A percentile compares a stretch with the other conserved stretches of the same genome.
These are phyloP conservation scores for Tenrec ecaudatus DNA, from an alignment of 2,113 vertebrate genomes.

Conservation along the genomic window DNA sequence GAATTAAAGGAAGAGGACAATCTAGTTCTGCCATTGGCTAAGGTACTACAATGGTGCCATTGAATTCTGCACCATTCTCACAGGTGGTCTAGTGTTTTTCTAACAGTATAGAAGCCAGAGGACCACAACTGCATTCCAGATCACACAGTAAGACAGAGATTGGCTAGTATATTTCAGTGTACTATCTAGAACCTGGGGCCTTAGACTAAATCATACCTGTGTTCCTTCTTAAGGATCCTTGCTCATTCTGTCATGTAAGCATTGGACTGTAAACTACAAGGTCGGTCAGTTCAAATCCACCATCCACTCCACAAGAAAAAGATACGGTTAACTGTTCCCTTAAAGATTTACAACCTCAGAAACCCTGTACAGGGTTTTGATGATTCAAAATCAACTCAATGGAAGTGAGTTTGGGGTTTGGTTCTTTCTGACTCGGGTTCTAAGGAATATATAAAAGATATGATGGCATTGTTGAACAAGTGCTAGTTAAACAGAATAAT, in stretches of 20 bases:
- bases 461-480: constrained; percentile 19
- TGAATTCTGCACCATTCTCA: not conserved
- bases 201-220: constrained; percentile 45
- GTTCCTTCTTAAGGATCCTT: too few species aligned
- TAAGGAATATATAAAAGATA: constrained; percentile 29
- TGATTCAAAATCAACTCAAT: too few species aligned
- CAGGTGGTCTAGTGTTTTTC: not conserved
- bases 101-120: not conserved
- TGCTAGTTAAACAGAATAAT: constrained; percentile 33
- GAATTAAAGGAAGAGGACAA: constrained; percentile 41
- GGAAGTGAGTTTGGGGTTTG: not conserved
- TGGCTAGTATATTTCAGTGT: constrained; percentile 6
- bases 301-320: too few species aligned
- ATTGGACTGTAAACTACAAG: too few species aligned
- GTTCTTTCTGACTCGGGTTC: constrained; percentile 44
- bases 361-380: too few species aligned
- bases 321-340: too few species aligned
- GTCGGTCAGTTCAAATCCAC: too few species aligned
- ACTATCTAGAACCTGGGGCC: constrained; percentile 12
- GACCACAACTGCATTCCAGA: not conserved
- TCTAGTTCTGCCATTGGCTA: not conserved
- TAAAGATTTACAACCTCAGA: too few species aligned
- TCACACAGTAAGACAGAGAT: constrained; percentile 4
- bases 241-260: too few species aligned
- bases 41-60: not conserved